phyloP scores from a whole-genome alignment of 1,140 invertebrate genomes.

The Ectropis grisescens region DNA sequence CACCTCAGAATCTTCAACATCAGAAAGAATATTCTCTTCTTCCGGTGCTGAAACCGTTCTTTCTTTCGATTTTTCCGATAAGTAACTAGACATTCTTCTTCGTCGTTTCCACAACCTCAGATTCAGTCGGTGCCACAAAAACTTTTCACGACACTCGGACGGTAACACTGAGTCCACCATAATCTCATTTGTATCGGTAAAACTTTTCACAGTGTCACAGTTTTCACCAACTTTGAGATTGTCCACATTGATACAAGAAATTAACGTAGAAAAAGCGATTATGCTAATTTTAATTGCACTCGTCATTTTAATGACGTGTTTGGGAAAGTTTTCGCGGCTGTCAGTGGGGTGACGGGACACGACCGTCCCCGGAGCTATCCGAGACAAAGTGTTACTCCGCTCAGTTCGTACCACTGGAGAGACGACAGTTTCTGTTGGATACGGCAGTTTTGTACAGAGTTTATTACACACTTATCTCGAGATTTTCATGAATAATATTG shows the following conservation, averaged over 20 bases:
- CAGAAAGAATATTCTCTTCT: too few relatives aligned
- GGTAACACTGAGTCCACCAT: constrained; percentile 12
- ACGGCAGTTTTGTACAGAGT: constrained; percentile 5
- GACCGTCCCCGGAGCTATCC: constrained; percentile 29
- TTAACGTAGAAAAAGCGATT: constrained; percentile 2
- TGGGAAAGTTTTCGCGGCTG: constrained; percentile 3
- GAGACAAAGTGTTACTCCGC: constrained; percentile 30
- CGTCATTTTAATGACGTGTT: constrained; percentile 18
- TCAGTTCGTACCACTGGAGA: constrained; percentile 2
- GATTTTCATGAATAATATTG: too few relatives aligned
- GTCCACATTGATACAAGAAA: constrained; percentile 5
- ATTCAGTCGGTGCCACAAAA: constrained; percentile 21
- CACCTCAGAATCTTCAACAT: neutral
- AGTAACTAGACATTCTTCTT: constrained; percentile 22
- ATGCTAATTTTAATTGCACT: constrained; percentile 7
- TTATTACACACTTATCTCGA: too few relatives aligned
- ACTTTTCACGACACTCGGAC: constrained; percentile 22
- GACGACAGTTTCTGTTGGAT: constrained; percentile 6
- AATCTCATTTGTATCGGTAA: constrained; percentile 1
- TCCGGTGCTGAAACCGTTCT: too few relatives aligned
- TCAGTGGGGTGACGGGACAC: constrained; percentile 14
- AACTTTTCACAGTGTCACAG: constrained; percentile 9
- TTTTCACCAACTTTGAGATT: neutral
- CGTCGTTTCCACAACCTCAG: constrained; percentile 52
- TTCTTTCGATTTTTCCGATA: constrained; percentile 6